phyloP scores from a whole-genome alignment of 2,113 vertebrate species.

The Spea bombifrons region DNA sequence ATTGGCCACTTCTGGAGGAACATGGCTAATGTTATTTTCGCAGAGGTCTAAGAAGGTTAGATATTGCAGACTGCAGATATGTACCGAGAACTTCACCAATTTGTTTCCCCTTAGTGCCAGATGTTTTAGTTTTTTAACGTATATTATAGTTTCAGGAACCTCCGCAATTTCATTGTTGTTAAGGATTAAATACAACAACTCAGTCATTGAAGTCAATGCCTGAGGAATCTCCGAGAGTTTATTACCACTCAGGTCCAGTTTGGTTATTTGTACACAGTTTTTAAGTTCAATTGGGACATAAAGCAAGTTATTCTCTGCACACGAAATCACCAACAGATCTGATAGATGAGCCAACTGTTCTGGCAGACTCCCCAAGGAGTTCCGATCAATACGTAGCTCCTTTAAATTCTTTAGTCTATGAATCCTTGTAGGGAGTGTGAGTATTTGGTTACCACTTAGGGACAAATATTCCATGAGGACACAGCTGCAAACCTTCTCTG shows the following conservation, averaged over 20 bases:
- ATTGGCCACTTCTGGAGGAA: constrained; percentile 49
- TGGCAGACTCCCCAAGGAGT: constrained; percentile 52
- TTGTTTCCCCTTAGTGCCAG: constrained; percentile 58
- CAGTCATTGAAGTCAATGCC: constrained; percentile 54
- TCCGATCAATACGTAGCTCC: constrained; percentile 58
- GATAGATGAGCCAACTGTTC: constrained; percentile 53
- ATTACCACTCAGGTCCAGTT: constrained; percentile 56
- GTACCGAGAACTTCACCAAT: constrained; percentile 51
- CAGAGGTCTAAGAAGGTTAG: constrained; percentile 58
- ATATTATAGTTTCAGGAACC: constrained; percentile 54
- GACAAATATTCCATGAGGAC: constrained; percentile 52
- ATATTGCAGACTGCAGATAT: constrained; percentile 56
- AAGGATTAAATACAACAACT: constrained; percentile 55
- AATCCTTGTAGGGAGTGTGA: constrained; percentile 53
- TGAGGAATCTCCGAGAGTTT: constrained; percentile 58
- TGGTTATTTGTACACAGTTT: constrained; percentile 54
- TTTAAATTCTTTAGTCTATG: constrained; percentile 58
- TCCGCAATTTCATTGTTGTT: constrained; percentile 62
- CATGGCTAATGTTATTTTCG: constrained; percentile 57
- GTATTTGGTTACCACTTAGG: constrained; percentile 57
- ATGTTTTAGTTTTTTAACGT: constrained; percentile 51
- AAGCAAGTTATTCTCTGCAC: constrained; percentile 58
- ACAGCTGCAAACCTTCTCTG: constrained; percentile 56
- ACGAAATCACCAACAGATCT: constrained; percentile 51
- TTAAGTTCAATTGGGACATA: constrained; percentile 61